phyloP scores from a whole-genome alignment of 2,797 vertebrate genomes.

The Mormyrops boulengeri region DNA sequence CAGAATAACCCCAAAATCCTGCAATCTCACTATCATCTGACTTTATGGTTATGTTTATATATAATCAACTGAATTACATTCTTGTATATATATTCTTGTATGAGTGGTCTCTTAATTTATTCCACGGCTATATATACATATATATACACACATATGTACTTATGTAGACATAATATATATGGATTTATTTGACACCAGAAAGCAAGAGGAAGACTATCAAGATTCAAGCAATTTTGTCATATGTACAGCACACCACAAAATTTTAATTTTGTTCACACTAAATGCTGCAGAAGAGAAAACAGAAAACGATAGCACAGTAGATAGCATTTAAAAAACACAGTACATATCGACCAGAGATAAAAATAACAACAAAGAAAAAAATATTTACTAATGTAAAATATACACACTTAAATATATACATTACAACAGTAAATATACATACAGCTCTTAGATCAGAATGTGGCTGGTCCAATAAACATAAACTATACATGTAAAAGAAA shows the following conservation, averaged over 20 bases:
- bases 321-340: not conserved
- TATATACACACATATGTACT: not conserved
- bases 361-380: not conserved
- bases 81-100: too few species aligned
- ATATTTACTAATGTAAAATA: not conserved
- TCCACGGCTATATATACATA: not conserved
- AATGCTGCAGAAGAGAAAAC: not conserved
- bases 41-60: not conserved
- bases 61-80: not conserved
- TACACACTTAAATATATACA: not conserved
- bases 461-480: not conserved
- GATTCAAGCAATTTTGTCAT: not conserved
- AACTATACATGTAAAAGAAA: not conserved
- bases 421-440: not conserved
- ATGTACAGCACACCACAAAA: not conserved
- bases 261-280: not conserved
- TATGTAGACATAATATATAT: not conserved
- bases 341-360: not conserved
- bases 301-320: not conserved
- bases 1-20: conserved; percentile 20
- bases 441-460: not conserved
- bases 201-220: not conserved
- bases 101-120: too few species aligned
- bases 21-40: not conserved
- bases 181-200: not conserved